Conservation (phyloP, 2,113 vertebrate species). For the Pollimyrus isidori region DNA sequence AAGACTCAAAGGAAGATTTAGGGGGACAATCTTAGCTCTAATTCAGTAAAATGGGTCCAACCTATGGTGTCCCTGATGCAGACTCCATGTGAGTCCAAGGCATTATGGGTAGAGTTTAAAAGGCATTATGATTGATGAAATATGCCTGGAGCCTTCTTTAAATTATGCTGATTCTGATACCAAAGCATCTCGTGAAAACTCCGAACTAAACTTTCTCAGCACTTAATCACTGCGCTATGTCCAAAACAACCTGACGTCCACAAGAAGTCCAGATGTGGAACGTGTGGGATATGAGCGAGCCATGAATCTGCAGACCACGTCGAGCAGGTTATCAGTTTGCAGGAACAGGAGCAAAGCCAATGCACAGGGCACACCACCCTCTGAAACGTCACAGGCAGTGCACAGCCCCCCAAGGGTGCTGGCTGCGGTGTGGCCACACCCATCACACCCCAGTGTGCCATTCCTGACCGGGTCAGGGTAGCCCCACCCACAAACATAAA, state of each 20-base stretch:
- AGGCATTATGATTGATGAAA: not conserved
- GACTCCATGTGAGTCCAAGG: not conserved
- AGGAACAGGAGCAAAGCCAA: not conserved
- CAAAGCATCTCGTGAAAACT: not conserved
- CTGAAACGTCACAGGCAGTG: constrained; percentile 45
- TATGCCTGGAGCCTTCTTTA: not conserved
- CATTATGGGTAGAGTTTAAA: not conserved
- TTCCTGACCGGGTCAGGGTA: constrained; percentile 40
- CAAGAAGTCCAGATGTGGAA: not conserved
- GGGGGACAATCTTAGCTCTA: not conserved
- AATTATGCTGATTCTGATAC: not conserved
- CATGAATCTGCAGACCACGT: not conserved
- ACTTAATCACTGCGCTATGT: not conserved
- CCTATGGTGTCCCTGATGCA: not conserved
- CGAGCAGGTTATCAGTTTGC: not conserved
- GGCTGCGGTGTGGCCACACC: not conserved
- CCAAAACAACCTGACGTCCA: not conserved
- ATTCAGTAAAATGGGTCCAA: not conserved
- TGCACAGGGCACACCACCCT: not conserved
- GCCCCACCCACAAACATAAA: constrained; percentile 37
- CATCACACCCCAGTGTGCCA: constrained; percentile 41
- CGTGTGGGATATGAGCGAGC: not conserved
- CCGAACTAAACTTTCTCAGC: not conserved
- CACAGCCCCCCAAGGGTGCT: constrained; percentile 8
- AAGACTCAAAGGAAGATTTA: not conserved